Conservation (phyloP, 1,140 invertebrate species). For the Bombus picipes region DNA sequence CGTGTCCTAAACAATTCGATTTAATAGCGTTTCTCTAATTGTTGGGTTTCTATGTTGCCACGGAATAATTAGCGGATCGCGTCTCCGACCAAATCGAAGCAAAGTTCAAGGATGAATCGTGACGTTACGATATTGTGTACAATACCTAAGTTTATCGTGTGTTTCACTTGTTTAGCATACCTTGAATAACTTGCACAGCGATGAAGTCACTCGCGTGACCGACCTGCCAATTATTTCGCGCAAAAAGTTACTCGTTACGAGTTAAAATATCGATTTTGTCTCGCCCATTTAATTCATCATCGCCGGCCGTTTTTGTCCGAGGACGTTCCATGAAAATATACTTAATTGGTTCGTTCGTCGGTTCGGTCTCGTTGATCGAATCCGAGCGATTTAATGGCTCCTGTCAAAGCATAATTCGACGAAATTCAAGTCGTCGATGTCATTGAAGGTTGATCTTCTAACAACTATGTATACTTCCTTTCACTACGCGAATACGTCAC, state of each 20-base stretch:
- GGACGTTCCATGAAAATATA: slow-evolving; percentile 50
- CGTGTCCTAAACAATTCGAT: no score
- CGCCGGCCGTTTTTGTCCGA: slow-evolving; percentile 41
- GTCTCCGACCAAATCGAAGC: neutral
- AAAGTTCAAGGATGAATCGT: slow-evolving; percentile 14
- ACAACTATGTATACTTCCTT: no score
- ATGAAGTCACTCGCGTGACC: slow-evolving; percentile 1
- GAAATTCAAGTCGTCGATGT: slow-evolving; percentile 52
- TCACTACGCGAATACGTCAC: neutral
- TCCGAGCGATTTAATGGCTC: slow-evolving; percentile 60
- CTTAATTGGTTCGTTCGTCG: slow-evolving; percentile 61
- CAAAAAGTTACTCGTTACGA: slow-evolving; percentile 8
- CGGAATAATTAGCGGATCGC: neutral
- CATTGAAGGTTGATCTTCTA: neutral
- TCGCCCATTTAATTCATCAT: slow-evolving; percentile 42
- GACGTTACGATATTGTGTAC: neutral
- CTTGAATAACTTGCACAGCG: neutral
- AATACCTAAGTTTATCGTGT: neutral
- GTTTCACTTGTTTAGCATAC: neutral
- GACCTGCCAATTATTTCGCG: slow-evolving; percentile 4
- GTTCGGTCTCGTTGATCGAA: slow-evolving; percentile 60
- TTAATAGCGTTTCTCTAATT: neutral
- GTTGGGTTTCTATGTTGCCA: neutral
- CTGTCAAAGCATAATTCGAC: slow-evolving; percentile 52
- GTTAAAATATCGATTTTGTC: slow-evolving; percentile 52